Percentiles rank a stretch among this genome's conserved stretches.
Evolutionary conservation across 2,113 vertebrate genomes (phyloP).

Genomic region (Cryptotis parvus): DNA sequence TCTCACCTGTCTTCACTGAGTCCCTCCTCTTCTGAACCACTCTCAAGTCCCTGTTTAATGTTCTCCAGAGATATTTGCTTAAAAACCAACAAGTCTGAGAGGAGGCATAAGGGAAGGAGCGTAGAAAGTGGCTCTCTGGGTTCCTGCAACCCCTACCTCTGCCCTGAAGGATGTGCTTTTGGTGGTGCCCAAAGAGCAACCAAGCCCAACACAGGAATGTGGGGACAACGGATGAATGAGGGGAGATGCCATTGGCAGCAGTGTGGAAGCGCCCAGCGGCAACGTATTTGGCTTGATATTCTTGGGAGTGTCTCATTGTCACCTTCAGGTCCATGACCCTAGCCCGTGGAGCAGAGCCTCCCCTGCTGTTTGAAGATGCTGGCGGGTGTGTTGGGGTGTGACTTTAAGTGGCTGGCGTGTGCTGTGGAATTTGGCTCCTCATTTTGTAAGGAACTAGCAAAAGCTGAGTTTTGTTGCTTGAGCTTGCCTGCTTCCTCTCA

Average conservation of each 20-base stretch:
- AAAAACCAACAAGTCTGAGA: not conserved
- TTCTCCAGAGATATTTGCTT: not conserved
- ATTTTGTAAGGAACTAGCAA: conserved; percentile 59
- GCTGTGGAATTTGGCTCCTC: conserved; percentile 67
- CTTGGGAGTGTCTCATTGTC: conserved; percentile 81
- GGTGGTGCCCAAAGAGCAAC: not conserved
- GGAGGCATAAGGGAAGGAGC: not conserved
- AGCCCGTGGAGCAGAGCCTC: conserved; percentile 53
- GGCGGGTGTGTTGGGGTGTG: conserved; percentile 47
- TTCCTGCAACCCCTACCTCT: not conserved
- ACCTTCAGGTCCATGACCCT: conserved; percentile 74
- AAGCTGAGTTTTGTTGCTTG: conserved; percentile 55
- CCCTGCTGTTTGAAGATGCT: conserved; percentile 77
- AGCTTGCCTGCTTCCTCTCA: conserved; percentile 74
- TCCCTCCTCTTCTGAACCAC: not conserved
- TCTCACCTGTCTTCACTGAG: not conserved
- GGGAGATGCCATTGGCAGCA: conserved; percentile 62
- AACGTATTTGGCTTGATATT: conserved; percentile 83
- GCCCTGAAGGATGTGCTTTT: not conserved
- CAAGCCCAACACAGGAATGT: conserved; percentile 73
- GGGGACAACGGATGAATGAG: conserved; percentile 77
- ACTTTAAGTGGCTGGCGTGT: conserved; percentile 58
- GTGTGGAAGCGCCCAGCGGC: conserved; percentile 71
- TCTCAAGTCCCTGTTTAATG: not conserved
- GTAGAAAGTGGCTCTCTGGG: not conserved